Evolutionary conservation across 2,888 invertebrate species (phyloP), one percentile per base, ranked within the genome.

Genomic region (Sicus ferrugineus): DNA sequence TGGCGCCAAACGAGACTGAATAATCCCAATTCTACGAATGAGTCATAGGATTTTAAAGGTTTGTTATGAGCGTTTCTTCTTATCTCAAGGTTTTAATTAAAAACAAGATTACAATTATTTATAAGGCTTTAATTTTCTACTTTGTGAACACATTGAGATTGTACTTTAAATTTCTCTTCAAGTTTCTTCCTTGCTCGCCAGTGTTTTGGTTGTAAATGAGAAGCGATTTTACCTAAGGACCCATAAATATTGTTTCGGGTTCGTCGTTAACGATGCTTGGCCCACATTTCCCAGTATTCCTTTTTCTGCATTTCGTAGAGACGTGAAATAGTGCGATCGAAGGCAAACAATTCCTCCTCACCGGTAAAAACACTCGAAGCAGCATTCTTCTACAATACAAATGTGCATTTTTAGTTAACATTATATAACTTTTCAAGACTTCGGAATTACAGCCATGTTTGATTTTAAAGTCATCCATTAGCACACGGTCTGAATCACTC

Each of bases 1-100:
- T 99, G 99, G 99, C 92, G 94, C 79, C 97, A 98, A 84, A 98
- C 98, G 0, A 96, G 96, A 79, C 87, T 92, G 31, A 97, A 98
- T 80, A 99, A 99, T 87, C 99, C 98, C 0, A 94, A 98, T 84
- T 90, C 95, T 0, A 90, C 90, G 42, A 91, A 91, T 96, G 67
- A 89, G 94, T 70, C 97, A 97, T 83, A 88, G 94, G 71, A 89
- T 96, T 71, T 87, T 97, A 68, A 91, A 92, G 87, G 94, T 94
- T 85, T 72, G 65, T 11, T 6, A 5, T 54, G 2, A 2, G 4
- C 0, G 21, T 26, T 0, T 46, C 11, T n/a, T 4, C 6, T 7
- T 48, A 48, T n/a, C n/a, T 34, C 6, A 48, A n/a, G 6, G 9
- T 50, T 50, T 50, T 21, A 50, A 5, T 21, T 50, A 1, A 1